phyloP scores from a whole-genome alignment of 2,113 vertebrate species.

The Percina caprodes region DNA sequence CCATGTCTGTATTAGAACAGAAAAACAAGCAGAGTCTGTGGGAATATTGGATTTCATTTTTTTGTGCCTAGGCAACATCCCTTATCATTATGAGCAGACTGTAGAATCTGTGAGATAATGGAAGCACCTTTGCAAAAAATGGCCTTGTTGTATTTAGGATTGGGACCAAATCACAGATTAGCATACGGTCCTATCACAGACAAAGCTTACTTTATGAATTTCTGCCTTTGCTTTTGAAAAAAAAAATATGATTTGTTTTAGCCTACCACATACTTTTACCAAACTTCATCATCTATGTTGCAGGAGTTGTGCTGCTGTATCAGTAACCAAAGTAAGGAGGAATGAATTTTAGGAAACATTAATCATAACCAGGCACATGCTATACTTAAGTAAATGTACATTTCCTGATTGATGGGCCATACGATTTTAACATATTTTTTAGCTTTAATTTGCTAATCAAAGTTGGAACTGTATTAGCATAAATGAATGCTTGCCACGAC shows the following conservation, averaged over 20 bases:
- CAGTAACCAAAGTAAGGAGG: not conserved
- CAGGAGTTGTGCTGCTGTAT: not conserved
- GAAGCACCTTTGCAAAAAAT: not conserved
- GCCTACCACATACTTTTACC: not conserved
- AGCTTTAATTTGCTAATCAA: constrained; percentile 61
- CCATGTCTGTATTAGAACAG: not conserved
- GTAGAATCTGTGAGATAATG: not conserved
- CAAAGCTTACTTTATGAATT: not conserved
- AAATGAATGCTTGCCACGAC: constrained; percentile 33
- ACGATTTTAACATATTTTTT: constrained; percentile 30
- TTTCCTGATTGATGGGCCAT: constrained; percentile 28
- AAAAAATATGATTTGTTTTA: not conserved
- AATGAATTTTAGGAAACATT: not conserved
- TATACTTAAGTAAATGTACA: constrained; percentile 26
- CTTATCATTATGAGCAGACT: not conserved
- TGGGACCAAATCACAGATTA: not conserved
- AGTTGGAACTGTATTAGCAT: constrained; percentile 45
- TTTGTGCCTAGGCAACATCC: not conserved
- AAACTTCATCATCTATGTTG: not conserved
- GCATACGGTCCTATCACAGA: not conserved
- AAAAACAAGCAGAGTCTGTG: not conserved
- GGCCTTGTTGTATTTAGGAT: not conserved
- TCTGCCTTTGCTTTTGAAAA: not conserved
- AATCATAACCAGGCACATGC: constrained; percentile 33
- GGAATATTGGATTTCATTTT: not conserved